Conservation (phyloP, 2,888 invertebrate species). For the Caenorhabditis wallacei region DNA sequence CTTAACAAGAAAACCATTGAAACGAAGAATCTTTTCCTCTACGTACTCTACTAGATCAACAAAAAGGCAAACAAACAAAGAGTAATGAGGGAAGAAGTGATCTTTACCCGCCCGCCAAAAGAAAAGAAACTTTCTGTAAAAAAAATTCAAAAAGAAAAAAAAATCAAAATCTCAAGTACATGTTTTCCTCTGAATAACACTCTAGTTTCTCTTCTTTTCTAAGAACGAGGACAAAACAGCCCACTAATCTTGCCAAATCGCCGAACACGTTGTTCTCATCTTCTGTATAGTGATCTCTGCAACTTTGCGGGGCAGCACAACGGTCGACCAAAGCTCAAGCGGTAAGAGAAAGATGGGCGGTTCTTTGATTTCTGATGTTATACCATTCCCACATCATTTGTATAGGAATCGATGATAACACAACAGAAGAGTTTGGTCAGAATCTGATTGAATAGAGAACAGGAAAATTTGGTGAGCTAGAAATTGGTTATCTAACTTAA, state of each 20-base stretch:
- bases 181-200: not conserved
- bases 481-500: too few relatives aligned
- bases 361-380: conserved; percentile 9
- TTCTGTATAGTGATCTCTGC: conserved; percentile 2
- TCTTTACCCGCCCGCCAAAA: not conserved
- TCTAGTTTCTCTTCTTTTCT: not conserved
- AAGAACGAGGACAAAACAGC: not conserved
- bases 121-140: too few relatives aligned
- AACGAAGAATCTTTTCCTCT: conserved; percentile 4
- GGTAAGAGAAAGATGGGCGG: conserved; percentile 8
- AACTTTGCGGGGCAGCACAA: not conserved
- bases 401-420: not conserved
- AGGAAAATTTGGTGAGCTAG: too few relatives aligned
- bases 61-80: conserved; percentile 29
- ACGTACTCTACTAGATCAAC: conserved; percentile 15
- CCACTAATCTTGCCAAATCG: not conserved
- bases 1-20: not conserved
- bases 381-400: not conserved
- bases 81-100: conserved; percentile 19
- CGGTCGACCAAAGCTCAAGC: conserved; percentile 16
- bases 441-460: too few relatives aligned
- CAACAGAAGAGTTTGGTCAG: not conserved
- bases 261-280: not conserved
- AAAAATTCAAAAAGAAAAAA: too few relatives aligned
- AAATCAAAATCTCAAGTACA: too few relatives aligned